Evolutionary conservation across 2,797 vertebrate genomes (phyloP), one percentile per base, ranked within the genome.

Genomic region (Channa striata): DNA sequence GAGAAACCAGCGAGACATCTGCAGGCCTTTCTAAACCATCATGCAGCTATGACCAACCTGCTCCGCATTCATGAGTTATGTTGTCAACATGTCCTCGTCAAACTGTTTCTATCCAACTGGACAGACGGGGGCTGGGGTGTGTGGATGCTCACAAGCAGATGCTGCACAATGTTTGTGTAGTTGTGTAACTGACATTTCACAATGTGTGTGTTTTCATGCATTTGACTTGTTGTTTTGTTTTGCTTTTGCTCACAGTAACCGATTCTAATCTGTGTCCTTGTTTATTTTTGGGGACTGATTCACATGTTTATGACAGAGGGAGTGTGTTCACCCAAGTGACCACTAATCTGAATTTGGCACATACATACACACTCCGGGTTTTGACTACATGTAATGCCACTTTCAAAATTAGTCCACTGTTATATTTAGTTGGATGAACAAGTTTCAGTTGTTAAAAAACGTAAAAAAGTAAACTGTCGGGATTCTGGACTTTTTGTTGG

Each of bases 261-360:
- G 2, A 25, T 37, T 68, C 36, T 59, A 9, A 19, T 20, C 14
- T 47, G 30, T 60, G 34, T 33, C 68, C 67, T 59, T 82, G 59
- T 69, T 74, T 74, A 44, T 84, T 39, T 46, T 21, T 61, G 48
- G n/a, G n/a, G 50, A 48, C 48, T 83, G 82, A 78, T 66, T 85
- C 69, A 73, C 44, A 61, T 68, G 67, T 68, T 77, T 43, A 44
- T 59, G 48, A 56, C 16, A 19, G 53, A 50, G 51, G 70, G 43
- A 23, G 46, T 68, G 39, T 63, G 17, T 68, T 50, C 25, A 52
- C 17, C 42, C 1, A 6, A 6, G 30, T 60, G 81, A 82, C 67
- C 80, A 58, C 67, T 44, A 49, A 16, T 65, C 51, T 14, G 36
- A 44, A 34, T 21, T 21, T 54, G 62, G 54, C 11, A 14, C 42